phyloP scores from a whole-genome alignment of 2,113 vertebrate species.

The Podocnemis expansa region DNA sequence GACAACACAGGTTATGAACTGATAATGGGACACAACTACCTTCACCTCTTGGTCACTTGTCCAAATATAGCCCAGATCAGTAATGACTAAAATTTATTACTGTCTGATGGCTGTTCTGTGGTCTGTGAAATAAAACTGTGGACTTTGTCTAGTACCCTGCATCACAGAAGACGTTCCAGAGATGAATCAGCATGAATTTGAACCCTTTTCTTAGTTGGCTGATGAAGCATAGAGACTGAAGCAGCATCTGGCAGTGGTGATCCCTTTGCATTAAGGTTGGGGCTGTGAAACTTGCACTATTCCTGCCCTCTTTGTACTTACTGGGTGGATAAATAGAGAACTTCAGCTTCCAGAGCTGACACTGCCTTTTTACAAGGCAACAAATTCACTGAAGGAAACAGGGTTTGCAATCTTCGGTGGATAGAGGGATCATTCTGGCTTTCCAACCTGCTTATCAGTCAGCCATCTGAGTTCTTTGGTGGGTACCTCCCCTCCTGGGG shows the following conservation, averaged over 20 bases:
- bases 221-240: not conserved
- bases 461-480: not conserved
- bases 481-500: not conserved
- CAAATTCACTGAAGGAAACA: conserved; percentile 4
- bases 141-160: not conserved
- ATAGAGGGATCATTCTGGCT: not conserved
- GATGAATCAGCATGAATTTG: not conserved
- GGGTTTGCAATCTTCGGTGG: not conserved
- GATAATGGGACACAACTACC: not conserved
- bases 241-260: not conserved
- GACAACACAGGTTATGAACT: not conserved
- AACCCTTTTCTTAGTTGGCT: not conserved
- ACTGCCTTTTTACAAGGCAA: not conserved
- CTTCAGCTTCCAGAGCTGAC: not conserved
- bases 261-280: accelerated
- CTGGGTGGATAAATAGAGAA: not conserved
- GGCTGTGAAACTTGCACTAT: not conserved
- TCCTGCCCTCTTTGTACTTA: not conserved
- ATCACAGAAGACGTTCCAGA: not conserved
- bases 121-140: not conserved
- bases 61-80: conserved; percentile 1
- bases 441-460: not conserved
- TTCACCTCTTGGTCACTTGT: conserved; percentile 14
- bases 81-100: not conserved
- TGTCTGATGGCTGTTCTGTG: conserved; percentile 7